Base-by-base conservation (phyloP, 2,888 invertebrate genomes). In the Platycheirus rosarum region DNA sequence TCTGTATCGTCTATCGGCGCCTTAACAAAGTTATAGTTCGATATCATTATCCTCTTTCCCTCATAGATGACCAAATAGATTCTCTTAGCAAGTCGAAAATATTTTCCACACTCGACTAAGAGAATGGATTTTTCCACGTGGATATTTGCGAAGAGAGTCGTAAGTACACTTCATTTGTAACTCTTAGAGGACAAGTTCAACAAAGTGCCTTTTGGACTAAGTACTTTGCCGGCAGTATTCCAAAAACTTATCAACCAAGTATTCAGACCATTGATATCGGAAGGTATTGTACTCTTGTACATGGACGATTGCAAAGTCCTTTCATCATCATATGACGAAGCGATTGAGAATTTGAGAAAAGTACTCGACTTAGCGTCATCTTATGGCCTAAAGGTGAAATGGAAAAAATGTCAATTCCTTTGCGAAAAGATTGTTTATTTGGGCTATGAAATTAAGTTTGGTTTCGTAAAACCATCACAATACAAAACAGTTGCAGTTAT, bases 141-240 rank as follows among this genome's bases (percentile, higher is more conserved):
- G 20, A 20, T 42, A 40, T 57, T 20, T 11, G n/a, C 57, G 57
- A 42, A 29, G 16, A 16, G n/a, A 51, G 32, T 16, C 32, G 51
- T n/a, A 51, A 51, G 32, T 51, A 14, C 26, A 51, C 26, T 20
- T 57, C 57, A 16, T 57, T 57, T 29, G 57, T 42, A 37, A 57
- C 26, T 1, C 35, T 9, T 11, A 35, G 4, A 0, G 35, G 35
- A 9, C 35, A 35, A n/a, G 26, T 48, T 48, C 48, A 48, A 48
- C 23, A 48, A 48, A 48, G 48, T 49, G 11, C 20, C 48, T n/a
- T 13, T 49, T 49, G 48, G 48, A 4, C 48, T 48, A 9, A 18
- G 48, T 23, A 13, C 48, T 2, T 49, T 23, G 23, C 26, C 48
- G 8, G 48, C 26, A n/a, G 23, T 23, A 23, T 29, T 49, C 29